Evolutionary conservation across 2,888 invertebrate species (phyloP).

Genomic region (Agrilus mali): DNA sequence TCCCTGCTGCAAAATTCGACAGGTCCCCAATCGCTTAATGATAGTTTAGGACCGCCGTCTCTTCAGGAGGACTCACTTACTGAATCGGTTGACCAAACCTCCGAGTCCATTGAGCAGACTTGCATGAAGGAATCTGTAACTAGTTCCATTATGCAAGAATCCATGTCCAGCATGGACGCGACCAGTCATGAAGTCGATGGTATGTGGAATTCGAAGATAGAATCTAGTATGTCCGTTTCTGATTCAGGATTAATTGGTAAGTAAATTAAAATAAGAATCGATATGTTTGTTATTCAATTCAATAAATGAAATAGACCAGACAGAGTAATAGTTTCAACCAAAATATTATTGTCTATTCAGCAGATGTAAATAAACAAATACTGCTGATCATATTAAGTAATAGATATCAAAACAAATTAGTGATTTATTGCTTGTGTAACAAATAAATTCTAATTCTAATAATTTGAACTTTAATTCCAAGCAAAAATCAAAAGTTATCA

Average conservation of each 20-base stretch:
- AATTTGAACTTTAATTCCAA: no score
- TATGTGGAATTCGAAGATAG: slow-evolving; percentile 25
- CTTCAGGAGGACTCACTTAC: slow-evolving; percentile 27
- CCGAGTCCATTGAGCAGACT: slow-evolving; percentile 4
- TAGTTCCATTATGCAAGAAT: slow-evolving; percentile 27
- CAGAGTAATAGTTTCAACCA: no score
- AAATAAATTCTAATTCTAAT: no score
- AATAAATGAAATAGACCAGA: no score
- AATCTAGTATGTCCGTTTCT: slow-evolving; percentile 24
- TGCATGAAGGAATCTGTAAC: slow-evolving; percentile 18
- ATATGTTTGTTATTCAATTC: background rate
- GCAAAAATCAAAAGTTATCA: no score
- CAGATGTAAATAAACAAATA: no score
- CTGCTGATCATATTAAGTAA: no score
- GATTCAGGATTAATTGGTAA: slow-evolving; percentile 32
- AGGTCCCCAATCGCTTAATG: slow-evolving; percentile 29
- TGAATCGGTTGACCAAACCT: slow-evolving; percentile 12
- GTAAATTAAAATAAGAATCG: background rate
- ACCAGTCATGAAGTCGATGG: slow-evolving; percentile 27
- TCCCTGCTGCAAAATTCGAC: slow-evolving; percentile 29
- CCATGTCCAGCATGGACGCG: slow-evolving; percentile 29
- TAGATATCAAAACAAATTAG: no score
- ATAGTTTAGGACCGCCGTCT: slow-evolving; percentile 29
- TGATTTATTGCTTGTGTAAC: no score
- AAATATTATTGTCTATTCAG: no score